These are phyloP conservation scores for Hecatera dysodea DNA, from an alignment of 2,888 invertebrate genomes.

Conservation along the genomic window DNA sequence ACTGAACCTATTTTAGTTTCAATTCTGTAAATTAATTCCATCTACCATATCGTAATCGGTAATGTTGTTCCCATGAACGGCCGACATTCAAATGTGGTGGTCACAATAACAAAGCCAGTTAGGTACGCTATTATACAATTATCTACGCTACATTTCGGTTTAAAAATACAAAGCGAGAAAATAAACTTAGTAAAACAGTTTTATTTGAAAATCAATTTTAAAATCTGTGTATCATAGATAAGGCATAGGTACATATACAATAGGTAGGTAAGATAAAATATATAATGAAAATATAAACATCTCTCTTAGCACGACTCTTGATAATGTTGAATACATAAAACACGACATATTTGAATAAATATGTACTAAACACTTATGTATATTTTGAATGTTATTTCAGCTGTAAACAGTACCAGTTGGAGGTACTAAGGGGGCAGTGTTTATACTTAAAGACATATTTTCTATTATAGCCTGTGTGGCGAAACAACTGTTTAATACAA, in stretches of 20 bases:
- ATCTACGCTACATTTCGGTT: constrained; percentile 39
- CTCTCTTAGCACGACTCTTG: constrained; percentile 11
- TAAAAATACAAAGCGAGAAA: constrained; percentile 17
- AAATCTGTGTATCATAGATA: background rate
- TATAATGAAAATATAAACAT: constrained; percentile 6
- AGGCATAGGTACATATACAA: no score
- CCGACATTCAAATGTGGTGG: constrained; percentile 20
- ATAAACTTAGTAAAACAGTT: no score
- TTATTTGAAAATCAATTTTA: no score
- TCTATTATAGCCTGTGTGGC: background rate
- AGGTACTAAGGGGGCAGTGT: constrained; percentile 10
- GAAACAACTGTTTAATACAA: constrained; percentile 22
- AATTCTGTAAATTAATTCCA: constrained; percentile 12
- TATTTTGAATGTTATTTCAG: constrained; percentile 44
- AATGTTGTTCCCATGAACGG: constrained; percentile 21
- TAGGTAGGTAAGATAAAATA: no score
- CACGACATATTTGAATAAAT: constrained; percentile 14
- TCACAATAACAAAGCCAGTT: constrained; percentile 20
- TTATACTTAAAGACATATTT: constrained; percentile 19
- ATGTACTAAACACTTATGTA: constrained; percentile 12
- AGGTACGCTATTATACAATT: constrained; percentile 31
- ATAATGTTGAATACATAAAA: constrained; percentile 18
- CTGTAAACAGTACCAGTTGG: constrained; percentile 15
- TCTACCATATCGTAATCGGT: constrained; percentile 17
- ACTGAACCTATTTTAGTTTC: background rate